Conservation (phyloP, 2,797 vertebrate genomes). For the Malacoctenus gilli region DNA sequence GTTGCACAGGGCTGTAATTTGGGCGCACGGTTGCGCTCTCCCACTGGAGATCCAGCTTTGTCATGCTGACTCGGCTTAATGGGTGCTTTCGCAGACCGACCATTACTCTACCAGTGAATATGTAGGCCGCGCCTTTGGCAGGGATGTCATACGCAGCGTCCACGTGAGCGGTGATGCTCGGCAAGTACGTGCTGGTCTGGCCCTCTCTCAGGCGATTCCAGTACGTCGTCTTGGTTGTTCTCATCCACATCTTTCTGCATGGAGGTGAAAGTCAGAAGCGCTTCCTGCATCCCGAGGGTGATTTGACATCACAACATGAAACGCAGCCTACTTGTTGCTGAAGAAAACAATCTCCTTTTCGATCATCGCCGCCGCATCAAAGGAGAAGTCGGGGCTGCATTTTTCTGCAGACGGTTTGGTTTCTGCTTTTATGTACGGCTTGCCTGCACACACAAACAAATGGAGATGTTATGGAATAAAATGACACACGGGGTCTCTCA, state of each 20-base stretch:
- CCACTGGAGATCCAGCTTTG: constrained; percentile 56
- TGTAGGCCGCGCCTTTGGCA: constrained; percentile 62
- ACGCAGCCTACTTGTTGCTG: constrained; percentile 62
- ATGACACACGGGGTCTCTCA: not conserved
- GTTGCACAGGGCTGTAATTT: constrained; percentile 70
- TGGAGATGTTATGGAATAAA: not conserved
- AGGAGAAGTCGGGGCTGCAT: constrained; percentile 62
- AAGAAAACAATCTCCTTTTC: constrained; percentile 70
- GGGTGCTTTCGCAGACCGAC: constrained; percentile 48
- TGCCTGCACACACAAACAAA: constrained; percentile 51
- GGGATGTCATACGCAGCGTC: constrained; percentile 74
- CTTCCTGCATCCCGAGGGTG: not conserved
- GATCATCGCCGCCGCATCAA: constrained; percentile 70
- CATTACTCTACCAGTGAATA: constrained; percentile 76
- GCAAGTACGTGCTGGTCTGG: constrained; percentile 60
- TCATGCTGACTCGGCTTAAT: constrained; percentile 65
- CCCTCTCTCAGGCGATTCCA: constrained; percentile 66
- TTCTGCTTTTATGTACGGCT: constrained; percentile 36
- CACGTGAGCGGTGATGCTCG: constrained; percentile 53
- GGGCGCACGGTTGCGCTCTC: constrained; percentile 31
- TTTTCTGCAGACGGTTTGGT: constrained; percentile 35
- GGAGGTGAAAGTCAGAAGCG: constrained; percentile 8
- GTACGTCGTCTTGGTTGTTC: constrained; percentile 50
- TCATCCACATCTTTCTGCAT: constrained; percentile 70
- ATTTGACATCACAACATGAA: not conserved